Evolutionary conservation across 2,113 vertebrate species (phyloP).

Genomic region (Cyprinodon brontotheroides): DNA sequence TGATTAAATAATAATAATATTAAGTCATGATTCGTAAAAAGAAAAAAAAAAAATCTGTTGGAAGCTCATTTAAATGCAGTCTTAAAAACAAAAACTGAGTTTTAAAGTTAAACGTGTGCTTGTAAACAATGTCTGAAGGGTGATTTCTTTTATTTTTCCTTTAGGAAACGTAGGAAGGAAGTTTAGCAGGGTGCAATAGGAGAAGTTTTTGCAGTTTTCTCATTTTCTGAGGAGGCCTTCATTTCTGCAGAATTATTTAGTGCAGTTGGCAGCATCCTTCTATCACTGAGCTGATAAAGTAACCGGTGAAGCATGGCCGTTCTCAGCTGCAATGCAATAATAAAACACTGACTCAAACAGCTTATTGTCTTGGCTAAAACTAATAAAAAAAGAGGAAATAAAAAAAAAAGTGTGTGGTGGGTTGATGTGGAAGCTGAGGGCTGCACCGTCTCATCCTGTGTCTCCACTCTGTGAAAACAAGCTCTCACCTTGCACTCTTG

Average conservation of each 20-base stretch:
- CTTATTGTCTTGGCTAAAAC: not conserved
- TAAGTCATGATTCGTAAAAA: too few relatives aligned
- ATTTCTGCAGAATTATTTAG: not conserved
- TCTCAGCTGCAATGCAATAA: not conserved
- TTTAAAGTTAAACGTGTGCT: not conserved
- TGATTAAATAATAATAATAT: too few relatives aligned
- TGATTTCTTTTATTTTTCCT: not conserved
- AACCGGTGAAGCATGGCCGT: not conserved
- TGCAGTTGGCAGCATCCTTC: not conserved
- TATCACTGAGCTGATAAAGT: not conserved
- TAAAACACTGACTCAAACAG: not conserved
- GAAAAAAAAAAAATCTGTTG: too few relatives aligned
- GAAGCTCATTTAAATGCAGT: too few relatives aligned
- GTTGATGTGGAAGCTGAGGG: conserved; percentile 11
- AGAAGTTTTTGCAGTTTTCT: not conserved
- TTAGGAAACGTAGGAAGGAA: not conserved
- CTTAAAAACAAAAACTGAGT: too few relatives aligned
- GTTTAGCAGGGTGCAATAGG: not conserved
- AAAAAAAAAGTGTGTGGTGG: not conserved
- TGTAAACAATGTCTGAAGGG: not conserved
- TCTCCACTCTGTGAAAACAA: conserved; percentile 29
- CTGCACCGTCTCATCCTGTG: conserved; percentile 28
- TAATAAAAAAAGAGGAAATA: not conserved
- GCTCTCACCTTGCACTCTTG: conserved; percentile 32
- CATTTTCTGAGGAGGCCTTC: not conserved